Conservation (phyloP, 37 sponge, comb jelly and placozoan genomes). For the Eunapius fragilis region DNA sequence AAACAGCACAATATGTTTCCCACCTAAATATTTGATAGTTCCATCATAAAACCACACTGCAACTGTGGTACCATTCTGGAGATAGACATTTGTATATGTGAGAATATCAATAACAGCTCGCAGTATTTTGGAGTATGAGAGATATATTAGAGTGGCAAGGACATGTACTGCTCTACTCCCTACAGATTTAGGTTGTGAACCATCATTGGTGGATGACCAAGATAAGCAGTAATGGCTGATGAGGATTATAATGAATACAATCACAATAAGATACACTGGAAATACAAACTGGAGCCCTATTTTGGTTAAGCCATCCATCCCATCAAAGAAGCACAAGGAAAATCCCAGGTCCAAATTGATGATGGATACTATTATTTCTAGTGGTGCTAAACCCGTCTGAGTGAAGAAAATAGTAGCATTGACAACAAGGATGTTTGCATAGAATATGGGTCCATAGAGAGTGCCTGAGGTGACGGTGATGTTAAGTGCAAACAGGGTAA, state of each 20-base stretch:
- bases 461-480: conserved; percentile 49
- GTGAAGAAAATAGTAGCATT: conserved; percentile 27
- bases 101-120: conserved; percentile 10
- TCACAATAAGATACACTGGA: neutral
- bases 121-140: conserved; percentile 35
- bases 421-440: conserved; percentile 48
- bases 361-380: neutral
- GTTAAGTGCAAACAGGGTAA: conserved; percentile 39
- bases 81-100: neutral
- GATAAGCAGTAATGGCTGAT: neutral
- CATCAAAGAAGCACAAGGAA: conserved; percentile 11
- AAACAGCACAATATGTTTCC: conserved; percentile 1
- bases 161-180: conserved; percentile 11
- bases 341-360: conserved; percentile 19
- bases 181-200: no score
- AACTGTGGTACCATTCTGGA: neutral
- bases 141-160: conserved; percentile 39
- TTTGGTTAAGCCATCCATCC: neutral
- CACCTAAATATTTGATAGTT: neutral
- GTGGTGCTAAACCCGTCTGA: no score
- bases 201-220: no score
- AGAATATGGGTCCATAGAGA: conserved; percentile 50
- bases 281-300: conserved; percentile 27
- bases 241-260: neutral
- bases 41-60: conserved; percentile 47